Percentiles rank a stretch among this genome's conserved stretches.
These are phyloP conservation scores for Hippasteria phrygiana DNA, from an alignment of 53 echinoderm and acorn worm species.

Conservation along the genomic window DNA sequence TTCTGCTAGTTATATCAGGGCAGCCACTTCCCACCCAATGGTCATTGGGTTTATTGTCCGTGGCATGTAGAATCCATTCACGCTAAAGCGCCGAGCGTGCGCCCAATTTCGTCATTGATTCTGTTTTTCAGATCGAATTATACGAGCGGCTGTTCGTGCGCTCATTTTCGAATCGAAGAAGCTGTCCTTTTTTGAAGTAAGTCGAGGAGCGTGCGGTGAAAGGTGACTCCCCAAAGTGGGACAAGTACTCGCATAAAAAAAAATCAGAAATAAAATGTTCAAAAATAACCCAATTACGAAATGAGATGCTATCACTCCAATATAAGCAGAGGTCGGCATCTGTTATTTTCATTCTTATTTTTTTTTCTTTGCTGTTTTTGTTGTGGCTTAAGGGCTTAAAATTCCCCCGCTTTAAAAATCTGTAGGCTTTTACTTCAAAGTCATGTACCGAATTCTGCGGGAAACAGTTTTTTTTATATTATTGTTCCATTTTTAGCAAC, in stretches of 20 bases:
- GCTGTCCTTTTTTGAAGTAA: no score
- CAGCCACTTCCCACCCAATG: background rate
- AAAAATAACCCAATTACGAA: no score
- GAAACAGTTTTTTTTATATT: no score
- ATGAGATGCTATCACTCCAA: no score
- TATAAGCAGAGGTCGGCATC: no score
- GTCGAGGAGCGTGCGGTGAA: background rate
- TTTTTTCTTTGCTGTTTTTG: no score
- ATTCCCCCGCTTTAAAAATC: no score
- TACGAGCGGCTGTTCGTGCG: background rate
- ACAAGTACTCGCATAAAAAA: background rate
- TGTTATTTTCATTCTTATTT: no score
- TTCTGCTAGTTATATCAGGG: background rate
- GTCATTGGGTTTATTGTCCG: background rate
- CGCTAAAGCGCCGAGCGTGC: slow-evolving; percentile 23
- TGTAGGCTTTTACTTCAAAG: no score
- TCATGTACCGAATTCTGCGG: no score
- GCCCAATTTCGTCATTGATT: slow-evolving; percentile 9
- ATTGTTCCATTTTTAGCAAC: no score
- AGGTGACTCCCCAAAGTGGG: background rate
- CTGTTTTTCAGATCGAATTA: background rate
- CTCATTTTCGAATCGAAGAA: background rate
- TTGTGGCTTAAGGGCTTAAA: no score
- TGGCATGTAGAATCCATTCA: slow-evolving; percentile 21
- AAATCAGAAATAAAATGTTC: background rate